Evolutionary conservation across 2,113 vertebrate genomes (phyloP).

Genomic region (Lamprotornis superbus): DNA sequence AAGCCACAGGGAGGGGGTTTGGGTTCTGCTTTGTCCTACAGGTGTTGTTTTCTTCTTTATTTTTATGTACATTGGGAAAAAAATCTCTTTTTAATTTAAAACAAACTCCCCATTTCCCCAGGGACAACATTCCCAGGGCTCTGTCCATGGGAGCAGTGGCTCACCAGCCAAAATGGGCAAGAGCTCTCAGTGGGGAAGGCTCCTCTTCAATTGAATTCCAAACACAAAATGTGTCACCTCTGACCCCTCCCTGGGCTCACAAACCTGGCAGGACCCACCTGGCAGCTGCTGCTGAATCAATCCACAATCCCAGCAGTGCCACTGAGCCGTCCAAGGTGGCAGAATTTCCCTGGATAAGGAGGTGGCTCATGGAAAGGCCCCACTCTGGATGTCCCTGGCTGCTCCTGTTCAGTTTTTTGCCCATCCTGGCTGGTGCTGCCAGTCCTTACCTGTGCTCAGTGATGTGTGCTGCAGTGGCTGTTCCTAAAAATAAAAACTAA

Average conservation of each 20-base stretch:
- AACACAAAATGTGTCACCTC: not conserved
- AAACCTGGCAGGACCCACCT: not conserved
- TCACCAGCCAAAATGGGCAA: conserved; percentile 30
- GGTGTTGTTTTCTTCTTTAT: not conserved
- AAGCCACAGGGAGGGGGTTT: not conserved
- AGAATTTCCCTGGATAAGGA: not conserved
- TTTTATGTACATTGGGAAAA: not conserved
- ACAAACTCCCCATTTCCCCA: not conserved
- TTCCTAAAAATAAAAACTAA: conserved; percentile 13
- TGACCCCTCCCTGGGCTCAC: not conserved
- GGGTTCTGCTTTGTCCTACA: not conserved
- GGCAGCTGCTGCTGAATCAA: not conserved
- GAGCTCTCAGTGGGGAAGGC: not conserved
- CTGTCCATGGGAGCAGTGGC: not conserved
- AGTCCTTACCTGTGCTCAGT: not conserved
- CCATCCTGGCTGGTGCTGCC: not conserved
- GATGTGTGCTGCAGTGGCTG: not conserved
- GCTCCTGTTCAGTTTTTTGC: not conserved
- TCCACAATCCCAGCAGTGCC: not conserved
- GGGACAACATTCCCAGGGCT: not conserved
- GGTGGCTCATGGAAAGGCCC: not conserved
- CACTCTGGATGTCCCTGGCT: not conserved
- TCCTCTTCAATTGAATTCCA: not conserved
- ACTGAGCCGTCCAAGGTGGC: fast-evolving
- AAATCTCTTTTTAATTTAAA: not conserved